These are phyloP conservation scores for Bellardia pandia DNA, from an alignment of 2,888 invertebrate species.

Conservation along the genomic window DNA sequence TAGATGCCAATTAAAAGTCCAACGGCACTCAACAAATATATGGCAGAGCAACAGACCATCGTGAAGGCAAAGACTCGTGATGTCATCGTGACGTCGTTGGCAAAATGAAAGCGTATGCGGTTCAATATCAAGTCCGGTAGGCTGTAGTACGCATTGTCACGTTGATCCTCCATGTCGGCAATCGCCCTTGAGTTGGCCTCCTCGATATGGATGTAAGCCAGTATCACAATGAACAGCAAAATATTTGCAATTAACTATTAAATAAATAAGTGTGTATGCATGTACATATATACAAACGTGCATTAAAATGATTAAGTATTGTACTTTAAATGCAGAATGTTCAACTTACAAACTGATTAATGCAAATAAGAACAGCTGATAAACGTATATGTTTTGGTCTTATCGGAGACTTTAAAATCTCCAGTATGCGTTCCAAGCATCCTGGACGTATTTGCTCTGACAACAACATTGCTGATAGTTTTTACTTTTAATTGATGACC, in stretches of 20 bases:
- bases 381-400: slow-evolving; percentile 83
- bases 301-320: not conserved
- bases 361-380: slow-evolving; percentile 82
- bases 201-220: slow-evolving; percentile 83
- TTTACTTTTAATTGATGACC: not conserved
- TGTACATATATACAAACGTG: no score
- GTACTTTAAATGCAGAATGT: not conserved
- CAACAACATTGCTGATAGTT: slow-evolving; percentile 74
- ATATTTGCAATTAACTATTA: slow-evolving; percentile 82
- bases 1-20: slow-evolving; percentile 82
- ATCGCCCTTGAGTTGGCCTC: slow-evolving; percentile 83
- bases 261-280: slow-evolving; percentile 19
- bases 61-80: slow-evolving; percentile 62
- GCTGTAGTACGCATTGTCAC: slow-evolving; percentile 82
- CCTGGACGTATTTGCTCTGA: slow-evolving; percentile 71
- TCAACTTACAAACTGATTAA: slow-evolving; percentile 83
- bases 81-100: slow-evolving; percentile 66
- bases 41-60: slow-evolving; percentile 70
- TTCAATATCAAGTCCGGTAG: slow-evolving; percentile 66
- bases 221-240: slow-evolving; percentile 81
- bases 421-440: slow-evolving; percentile 76
- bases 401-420: slow-evolving; percentile 79
- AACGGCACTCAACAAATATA: slow-evolving; percentile 82
- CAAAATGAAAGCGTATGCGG: slow-evolving; percentile 71
- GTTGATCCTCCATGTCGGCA: slow-evolving; percentile 83